Conservation (phyloP, 2,113 vertebrate genomes). For the Rhizomys pruinosus region DNA sequence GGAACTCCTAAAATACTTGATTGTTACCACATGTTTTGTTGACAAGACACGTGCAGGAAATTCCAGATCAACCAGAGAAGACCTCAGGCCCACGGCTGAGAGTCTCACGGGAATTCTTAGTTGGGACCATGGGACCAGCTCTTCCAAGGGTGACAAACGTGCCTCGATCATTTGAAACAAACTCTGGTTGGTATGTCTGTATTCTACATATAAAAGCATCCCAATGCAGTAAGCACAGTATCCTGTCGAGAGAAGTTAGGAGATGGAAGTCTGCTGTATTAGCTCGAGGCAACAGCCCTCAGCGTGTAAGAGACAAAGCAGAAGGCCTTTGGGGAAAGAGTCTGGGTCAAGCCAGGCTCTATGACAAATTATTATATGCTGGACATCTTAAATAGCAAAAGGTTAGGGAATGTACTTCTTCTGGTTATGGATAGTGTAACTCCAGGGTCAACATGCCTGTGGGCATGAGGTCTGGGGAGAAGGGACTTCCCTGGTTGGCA, state of each 20-base stretch:
- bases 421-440: too few relatives aligned
- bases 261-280: not conserved
- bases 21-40: too few relatives aligned
- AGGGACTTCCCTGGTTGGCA: too few relatives aligned
- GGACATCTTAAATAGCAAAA: not conserved
- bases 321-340: not conserved
- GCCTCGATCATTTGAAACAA: not conserved
- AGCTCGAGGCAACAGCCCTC: not conserved
- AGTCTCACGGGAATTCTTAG: too few relatives aligned
- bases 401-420: not conserved
- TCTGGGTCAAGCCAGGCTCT: not conserved
- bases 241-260: not conserved
- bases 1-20: not conserved
- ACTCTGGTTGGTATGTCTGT: accelerated
- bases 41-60: not conserved
- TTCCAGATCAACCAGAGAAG: not conserved
- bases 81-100: accelerated
- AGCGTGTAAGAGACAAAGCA: not conserved
- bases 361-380: not conserved
- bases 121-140: accelerated
- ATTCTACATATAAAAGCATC: too few relatives aligned
- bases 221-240: too few relatives aligned
- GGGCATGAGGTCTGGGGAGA: not conserved
- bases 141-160: not conserved
- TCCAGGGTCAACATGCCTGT: too few relatives aligned